Evolutionary conservation across 1,140 invertebrate genomes (phyloP).

Genomic region (Caenorhabditis tropicalis): DNA sequence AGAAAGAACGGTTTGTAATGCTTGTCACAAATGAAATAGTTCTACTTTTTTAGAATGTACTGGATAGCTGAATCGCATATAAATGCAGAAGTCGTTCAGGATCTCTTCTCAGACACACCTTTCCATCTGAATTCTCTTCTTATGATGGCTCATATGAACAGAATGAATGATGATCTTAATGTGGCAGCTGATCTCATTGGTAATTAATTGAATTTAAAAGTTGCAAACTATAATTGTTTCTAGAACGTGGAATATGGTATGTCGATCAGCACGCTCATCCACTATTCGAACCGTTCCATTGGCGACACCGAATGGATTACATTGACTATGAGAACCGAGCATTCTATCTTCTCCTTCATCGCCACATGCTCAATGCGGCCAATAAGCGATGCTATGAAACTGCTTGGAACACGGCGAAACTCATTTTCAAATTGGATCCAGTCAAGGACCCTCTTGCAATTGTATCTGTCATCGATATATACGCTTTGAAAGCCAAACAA

Average conservation of each 20-base stretch:
- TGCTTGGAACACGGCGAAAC: slow-evolving; percentile 39
- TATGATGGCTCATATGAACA: slow-evolving; percentile 28
- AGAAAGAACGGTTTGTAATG: background rate
- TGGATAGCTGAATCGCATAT: background rate
- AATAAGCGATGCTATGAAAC: slow-evolving; percentile 49
- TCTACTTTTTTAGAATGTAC: background rate
- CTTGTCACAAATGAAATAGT: background rate
- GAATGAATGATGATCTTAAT: slow-evolving; percentile 51
- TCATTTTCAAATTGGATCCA: slow-evolving; percentile 48
- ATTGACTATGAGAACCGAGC: slow-evolving; percentile 46
- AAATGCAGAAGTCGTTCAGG: background rate
- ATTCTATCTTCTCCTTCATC: slow-evolving; percentile 52
- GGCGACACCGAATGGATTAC: slow-evolving; percentile 40
- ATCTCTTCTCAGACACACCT: background rate
- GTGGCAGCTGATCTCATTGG: slow-evolving; percentile 35
- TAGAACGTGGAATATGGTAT: slow-evolving; percentile 52
- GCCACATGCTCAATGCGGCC: slow-evolving; percentile 38
- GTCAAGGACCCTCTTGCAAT: slow-evolving; percentile 30
- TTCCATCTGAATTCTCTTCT: slow-evolving; percentile 50
- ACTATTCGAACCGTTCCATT: slow-evolving; percentile 22
- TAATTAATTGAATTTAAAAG: too few relatives aligned
- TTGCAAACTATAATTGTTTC: too few relatives aligned
- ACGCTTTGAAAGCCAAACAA: slow-evolving; percentile 49
- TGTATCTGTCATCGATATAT: slow-evolving; percentile 26
- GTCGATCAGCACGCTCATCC: slow-evolving; percentile 33